Base-by-base conservation (phyloP, 2,113 vertebrate genomes). In the Centrocercus urophasianus region DNA sequence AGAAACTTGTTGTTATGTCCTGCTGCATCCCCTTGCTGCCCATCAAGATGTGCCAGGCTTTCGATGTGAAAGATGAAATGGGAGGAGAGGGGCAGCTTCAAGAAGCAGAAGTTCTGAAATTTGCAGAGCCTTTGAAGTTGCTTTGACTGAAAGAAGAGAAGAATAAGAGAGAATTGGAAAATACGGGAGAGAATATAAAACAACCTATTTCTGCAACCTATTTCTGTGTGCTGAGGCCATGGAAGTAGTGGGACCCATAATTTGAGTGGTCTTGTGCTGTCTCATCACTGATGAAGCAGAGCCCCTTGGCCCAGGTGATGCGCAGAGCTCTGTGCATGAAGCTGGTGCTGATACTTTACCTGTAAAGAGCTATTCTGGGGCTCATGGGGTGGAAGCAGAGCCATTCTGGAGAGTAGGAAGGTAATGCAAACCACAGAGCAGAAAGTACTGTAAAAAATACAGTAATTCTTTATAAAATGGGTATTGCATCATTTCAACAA, bases 1-100 rank as follows among this genome's bases (percentile, higher is more conserved):
- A 85, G 54, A 66, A 86, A 34, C 2, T 14, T 0, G 0, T 56
- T 61, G 27, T 47, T n/a, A 25, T 36, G n/a, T 16, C 27, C 10
- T 30, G 38, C 3, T 56, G 32, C 3, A 20, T 34, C 28, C 45
- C 28, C 50, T 2, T 20, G 25, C 28, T 86, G 25, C 30, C 42
- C 5, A 3, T 19, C 1, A 2, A 14, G 56, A 20, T 56, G 11
- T 75, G n/a, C 43, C 81, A n/a, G 24, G 10, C 69, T 10, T 20
- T 21, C 15, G 4, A 8, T 36, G 24, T 2, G 4, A 73, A 79
- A 69, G 21, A 34, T 34, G 14, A 22, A 34, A 32, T 32, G 32
- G 59, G 36, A 72, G 40, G 84, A 74, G 20, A 7, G 13, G 12
- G 16, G 18, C 8, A 25, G 3, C 13, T 11, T 13, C 1, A 3